Base-by-base conservation (phyloP, 2,888 invertebrate genomes). In the Scaptomyza tumidula region DNA sequence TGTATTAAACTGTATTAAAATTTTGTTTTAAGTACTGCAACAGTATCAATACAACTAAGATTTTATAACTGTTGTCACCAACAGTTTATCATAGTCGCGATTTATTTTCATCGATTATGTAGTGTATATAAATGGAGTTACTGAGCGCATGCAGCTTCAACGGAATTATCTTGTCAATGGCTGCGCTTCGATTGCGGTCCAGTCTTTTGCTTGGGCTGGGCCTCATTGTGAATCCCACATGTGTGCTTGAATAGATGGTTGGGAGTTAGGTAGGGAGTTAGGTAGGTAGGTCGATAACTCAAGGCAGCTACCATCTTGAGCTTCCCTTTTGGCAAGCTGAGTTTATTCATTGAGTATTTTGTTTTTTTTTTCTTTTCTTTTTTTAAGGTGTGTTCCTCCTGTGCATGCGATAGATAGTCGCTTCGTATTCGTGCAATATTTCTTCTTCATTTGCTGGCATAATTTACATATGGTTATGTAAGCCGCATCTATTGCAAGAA, bases 401-500 rank as follows among this genome's bases (percentile, higher is more conserved):
- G 67, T 66, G 55, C 72, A 71, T 81, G 66, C 70, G 58, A 66
- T 76, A 48, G 55, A 16, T 41, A 41, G 52, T 76, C 56, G 66
- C 14, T 13, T 29, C 14, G 67, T 19, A 53, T 48, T 74, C 73
- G 73, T 76, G 53, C 82, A 69, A 86, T 87, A 86, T 86, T 82
- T 83, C 88, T 72, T 83, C 83, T 83, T 88, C 88, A 82, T 88
- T 83, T 86, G 77, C 65, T 69, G 71, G 80, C 68, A 88, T 88
- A 70, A 83, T 83, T 83, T 83, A 83, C 83, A 83, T 83, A 83
- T 86, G 77, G 86, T 83, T 83, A 88, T 83, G 86, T 86, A 83
- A 83, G 77, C 54, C 55, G 53, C 39, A 57, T 55, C 55, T 33
- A 59, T 84, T 71, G 83, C 80, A 73, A 76, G 66, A 67, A 69